Evolutionary conservation across 2,888 invertebrate species (phyloP), one percentile per base, ranked within the genome.

Genomic region (Xanthorhoe spadicearia): DNA sequence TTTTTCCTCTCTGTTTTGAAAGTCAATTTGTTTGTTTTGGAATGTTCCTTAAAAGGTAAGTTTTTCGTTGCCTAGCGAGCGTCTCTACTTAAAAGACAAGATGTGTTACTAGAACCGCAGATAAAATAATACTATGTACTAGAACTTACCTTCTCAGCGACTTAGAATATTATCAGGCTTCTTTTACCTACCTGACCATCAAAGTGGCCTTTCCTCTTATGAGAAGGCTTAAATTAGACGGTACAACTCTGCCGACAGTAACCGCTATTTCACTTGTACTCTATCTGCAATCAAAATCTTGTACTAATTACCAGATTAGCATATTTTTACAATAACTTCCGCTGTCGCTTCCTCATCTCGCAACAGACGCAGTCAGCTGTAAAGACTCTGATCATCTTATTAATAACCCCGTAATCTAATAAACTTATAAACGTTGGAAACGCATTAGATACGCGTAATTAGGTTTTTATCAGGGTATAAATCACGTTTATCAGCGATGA

Each of bases 401-500:
- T 60, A 55, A 56, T 60, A 57, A 49, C 46, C 46, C 43, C 3
- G 56, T 65, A 65, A 61, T 68, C 38, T 60, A 66, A 59, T 59
- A 63, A 60, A 60, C 64, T 70, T 59, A 61, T 72, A 67, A 71
- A 64, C 63, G 71, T 55, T 66, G 64, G 51, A 46, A 71, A 71
- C 69, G 64, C 67, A 75, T 70, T 71, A 73, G 71, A 71, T 64
- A 75, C 72, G 72, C 73, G 72, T 77, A 79, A 80, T 81, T 78
- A 75, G 59, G 67, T 59, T 70, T 71, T 72, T 80, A 83, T 85
- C 79, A 80, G 73, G 56, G 66, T 68, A 77, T 82, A 77, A 81
- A 82, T 83, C 76, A 79, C 67, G 74, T 68, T 72, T 81, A 85
- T 78, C 77, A 81, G 75, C 63, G 68, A 77, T 87, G 64, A 66